Evolutionary conservation across 1,140 invertebrate genomes (phyloP).

Genomic region (Bombus turneri): DNA sequence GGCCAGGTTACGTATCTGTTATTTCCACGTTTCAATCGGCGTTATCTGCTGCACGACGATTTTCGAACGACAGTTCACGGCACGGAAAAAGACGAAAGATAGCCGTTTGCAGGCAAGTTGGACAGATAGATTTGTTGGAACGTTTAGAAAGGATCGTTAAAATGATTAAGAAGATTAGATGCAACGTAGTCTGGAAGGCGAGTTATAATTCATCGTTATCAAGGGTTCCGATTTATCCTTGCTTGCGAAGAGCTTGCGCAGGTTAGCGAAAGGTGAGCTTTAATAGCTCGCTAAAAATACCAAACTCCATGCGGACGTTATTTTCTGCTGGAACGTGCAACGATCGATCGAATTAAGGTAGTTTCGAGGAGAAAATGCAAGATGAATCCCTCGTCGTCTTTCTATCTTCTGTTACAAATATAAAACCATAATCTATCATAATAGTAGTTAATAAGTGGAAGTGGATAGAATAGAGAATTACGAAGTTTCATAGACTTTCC

Average conservation of each 20-base stretch:
- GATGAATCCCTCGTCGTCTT: background rate
- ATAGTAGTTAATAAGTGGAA: no score
- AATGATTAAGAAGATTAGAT: background rate
- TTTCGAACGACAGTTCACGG: no score
- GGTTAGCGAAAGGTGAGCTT: slow-evolving; percentile 52
- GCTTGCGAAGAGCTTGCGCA: slow-evolving; percentile 34
- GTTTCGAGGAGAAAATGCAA: background rate
- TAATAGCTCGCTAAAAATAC: slow-evolving; percentile 63
- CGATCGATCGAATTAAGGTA: slow-evolving; percentile 45
- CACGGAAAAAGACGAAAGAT: background rate
- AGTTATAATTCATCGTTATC: slow-evolving; percentile 11
- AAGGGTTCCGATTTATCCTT: slow-evolving; percentile 25
- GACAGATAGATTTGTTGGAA: background rate
- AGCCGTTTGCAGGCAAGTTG: background rate
- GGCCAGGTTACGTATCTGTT: background rate
- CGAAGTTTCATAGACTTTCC: background rate
- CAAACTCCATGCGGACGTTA: slow-evolving; percentile 48
- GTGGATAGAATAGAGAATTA: no score
- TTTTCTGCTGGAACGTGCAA: slow-evolving; percentile 41
- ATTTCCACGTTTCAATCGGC: background rate
- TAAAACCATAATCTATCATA: no score
- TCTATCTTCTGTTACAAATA: no score
- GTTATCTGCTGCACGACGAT: background rate
- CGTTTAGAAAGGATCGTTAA: no score
- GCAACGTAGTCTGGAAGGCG: background rate